These are phyloP conservation scores for Anarsia innoxiella DNA, from an alignment of 2,888 invertebrate genomes.

Conservation along the genomic window DNA sequence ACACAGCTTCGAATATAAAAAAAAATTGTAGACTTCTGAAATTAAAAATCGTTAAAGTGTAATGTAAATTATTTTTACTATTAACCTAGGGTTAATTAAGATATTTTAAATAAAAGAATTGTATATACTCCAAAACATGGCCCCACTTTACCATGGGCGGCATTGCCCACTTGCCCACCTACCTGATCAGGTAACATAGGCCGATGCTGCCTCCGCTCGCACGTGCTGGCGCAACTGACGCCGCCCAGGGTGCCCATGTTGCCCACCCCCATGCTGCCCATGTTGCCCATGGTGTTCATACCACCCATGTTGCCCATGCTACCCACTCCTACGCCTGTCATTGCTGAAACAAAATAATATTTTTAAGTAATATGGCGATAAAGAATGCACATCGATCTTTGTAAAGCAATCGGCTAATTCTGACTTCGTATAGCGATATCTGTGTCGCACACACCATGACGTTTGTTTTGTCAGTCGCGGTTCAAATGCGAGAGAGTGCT, in stretches of 20 bases:
- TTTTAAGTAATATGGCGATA: background rate
- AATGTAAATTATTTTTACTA: background rate
- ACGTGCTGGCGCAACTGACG: conserved; percentile 50
- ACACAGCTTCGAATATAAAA: background rate
- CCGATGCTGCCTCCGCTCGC: conserved; percentile 44
- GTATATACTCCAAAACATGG: background rate
- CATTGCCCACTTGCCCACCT: too few species aligned
- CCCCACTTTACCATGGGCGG: too few species aligned
- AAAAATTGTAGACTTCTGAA: background rate
- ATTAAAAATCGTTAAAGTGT: background rate
- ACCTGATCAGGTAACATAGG: conserved; percentile 53
- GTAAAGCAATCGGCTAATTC: too few species aligned
- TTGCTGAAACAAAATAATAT: conserved; percentile 33
- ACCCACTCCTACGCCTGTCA: conserved; percentile 57
- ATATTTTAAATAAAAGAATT: background rate
- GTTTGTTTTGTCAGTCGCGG: background rate
- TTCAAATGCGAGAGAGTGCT: background rate
- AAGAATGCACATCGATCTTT: background rate
- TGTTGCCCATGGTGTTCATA: conserved; percentile 21
- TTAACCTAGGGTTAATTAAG: background rate
- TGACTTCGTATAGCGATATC: too few species aligned
- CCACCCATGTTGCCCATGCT: conserved; percentile 28
- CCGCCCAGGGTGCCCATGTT: conserved; percentile 5
- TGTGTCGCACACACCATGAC: background rate
- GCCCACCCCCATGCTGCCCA: conserved; percentile 19